phyloP scores from a whole-genome alignment of 2,888 invertebrate species.

The Pyrocoelia pectoralis region DNA sequence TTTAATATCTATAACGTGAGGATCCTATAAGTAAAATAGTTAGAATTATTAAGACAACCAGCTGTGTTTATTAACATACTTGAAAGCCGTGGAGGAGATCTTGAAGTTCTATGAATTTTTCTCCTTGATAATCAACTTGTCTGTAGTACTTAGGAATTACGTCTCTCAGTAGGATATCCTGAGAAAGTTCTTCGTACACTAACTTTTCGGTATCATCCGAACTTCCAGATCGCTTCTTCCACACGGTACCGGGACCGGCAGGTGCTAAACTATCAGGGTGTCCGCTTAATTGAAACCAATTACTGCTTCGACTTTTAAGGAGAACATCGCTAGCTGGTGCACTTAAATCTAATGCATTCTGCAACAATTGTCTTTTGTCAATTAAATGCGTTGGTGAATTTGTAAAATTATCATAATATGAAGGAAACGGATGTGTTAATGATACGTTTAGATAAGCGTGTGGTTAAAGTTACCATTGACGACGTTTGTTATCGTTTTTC shows the following conservation, averaged over 20 bases:
- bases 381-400: background rate
- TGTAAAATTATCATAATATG: background rate
- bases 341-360: slow-evolving; percentile 92
- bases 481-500: slow-evolving; percentile 3
- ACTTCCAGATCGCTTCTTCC: slow-evolving; percentile 83
- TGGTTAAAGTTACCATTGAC: slow-evolving; percentile 8
- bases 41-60: background rate
- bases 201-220: slow-evolving; percentile 76
- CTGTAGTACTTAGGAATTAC: slow-evolving; percentile 87
- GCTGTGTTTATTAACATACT: slow-evolving; percentile 42
- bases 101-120: slow-evolving; percentile 93
- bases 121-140: slow-evolving; percentile 79
- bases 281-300: slow-evolving; percentile 93
- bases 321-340: slow-evolving; percentile 90
- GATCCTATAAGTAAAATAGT: slow-evolving; percentile 66
- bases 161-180: slow-evolving; percentile 74
- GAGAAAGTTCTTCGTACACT: slow-evolving; percentile 81
- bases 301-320: slow-evolving; percentile 72
- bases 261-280: slow-evolving; percentile 93
- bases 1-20: slow-evolving; percentile 97
- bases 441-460: background rate
- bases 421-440: slow-evolving; percentile 6
- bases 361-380: slow-evolving; percentile 52
- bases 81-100: slow-evolving; percentile 90
- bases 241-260: slow-evolving; percentile 91